A percentile compares a stretch with the other conserved stretches of the same genome.
These are phyloP conservation scores for Hemithea aestivaria DNA, from an alignment of 2,888 invertebrate genomes.

Conservation along the genomic window DNA sequence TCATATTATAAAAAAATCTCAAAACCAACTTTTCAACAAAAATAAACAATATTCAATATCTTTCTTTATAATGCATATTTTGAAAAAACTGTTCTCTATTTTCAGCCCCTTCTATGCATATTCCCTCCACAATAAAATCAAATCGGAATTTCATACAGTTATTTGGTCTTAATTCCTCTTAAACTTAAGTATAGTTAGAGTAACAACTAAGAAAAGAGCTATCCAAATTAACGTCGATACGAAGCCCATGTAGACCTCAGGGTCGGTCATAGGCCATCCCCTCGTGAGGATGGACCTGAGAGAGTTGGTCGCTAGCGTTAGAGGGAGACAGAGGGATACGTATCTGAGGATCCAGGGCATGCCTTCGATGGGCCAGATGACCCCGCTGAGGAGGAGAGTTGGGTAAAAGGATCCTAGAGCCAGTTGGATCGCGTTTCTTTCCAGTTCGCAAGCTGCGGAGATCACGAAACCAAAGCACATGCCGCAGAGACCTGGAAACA, in stretches of 20 bases:
- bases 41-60: no score
- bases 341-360: slow-evolving; percentile 93
- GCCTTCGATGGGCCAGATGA: slow-evolving; percentile 98
- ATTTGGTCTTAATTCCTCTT: slow-evolving; percentile 82
- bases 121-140: not conserved
- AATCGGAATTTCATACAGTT: slow-evolving; percentile 13
- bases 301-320: slow-evolving; percentile 95
- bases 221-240: slow-evolving; percentile 93
- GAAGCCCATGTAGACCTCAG: slow-evolving; percentile 93
- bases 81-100: no score
- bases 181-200: slow-evolving; percentile 87
- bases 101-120: no score
- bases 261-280: slow-evolving; percentile 90
- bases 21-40: no score
- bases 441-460: slow-evolving; percentile 94
- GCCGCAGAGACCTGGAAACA: slow-evolving; percentile 88
- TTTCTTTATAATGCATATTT: no score
- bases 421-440: slow-evolving; percentile 94
- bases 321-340: slow-evolving; percentile 89
- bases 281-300: slow-evolving; percentile 91
- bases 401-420: slow-evolving; percentile 97
- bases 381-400: slow-evolving; percentile 93
- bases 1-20: no score
- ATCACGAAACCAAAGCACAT: slow-evolving; percentile 98
- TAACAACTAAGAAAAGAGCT: slow-evolving; percentile 87